Evolutionary conservation across 2,888 invertebrate genomes (phyloP).

Genomic region (Rotaria socialis): DNA sequence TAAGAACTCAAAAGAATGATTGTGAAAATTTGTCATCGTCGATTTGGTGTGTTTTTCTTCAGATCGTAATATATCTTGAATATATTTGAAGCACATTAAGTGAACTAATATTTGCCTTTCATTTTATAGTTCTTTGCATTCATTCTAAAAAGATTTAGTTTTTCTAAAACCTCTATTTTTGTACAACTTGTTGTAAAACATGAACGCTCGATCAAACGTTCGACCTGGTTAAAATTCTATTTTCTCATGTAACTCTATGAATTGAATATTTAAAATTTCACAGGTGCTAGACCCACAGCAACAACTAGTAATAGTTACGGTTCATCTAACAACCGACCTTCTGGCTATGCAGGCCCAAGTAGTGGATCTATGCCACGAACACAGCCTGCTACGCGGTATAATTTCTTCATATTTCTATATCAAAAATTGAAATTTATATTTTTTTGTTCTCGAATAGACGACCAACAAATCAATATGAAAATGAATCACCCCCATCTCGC

Average conservation of each 20-base stretch:
- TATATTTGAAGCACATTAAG: background rate
- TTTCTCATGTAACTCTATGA: background rate
- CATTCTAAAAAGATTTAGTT: too few species aligned
- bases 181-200: background rate
- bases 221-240: background rate
- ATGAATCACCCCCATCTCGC: slow-evolving; percentile 12
- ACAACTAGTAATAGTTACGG: background rate
- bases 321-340: background rate
- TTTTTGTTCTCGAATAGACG: background rate
- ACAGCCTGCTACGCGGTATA: background rate
- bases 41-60: background rate
- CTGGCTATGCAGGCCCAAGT: background rate
- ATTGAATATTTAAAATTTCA: background rate
- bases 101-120: too few species aligned
- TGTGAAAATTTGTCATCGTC: background rate
- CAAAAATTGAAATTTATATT: too few species aligned
- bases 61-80: background rate
- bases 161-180: background rate
- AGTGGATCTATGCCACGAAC: background rate
- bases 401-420: background rate
- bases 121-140: too few species aligned
- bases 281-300: background rate
- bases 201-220: background rate
- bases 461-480: background rate
- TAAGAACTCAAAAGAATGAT: background rate